Evolutionary conservation across 1,140 invertebrate species (phyloP).

Genomic region (Pseudomyrmex sp.): DNA sequence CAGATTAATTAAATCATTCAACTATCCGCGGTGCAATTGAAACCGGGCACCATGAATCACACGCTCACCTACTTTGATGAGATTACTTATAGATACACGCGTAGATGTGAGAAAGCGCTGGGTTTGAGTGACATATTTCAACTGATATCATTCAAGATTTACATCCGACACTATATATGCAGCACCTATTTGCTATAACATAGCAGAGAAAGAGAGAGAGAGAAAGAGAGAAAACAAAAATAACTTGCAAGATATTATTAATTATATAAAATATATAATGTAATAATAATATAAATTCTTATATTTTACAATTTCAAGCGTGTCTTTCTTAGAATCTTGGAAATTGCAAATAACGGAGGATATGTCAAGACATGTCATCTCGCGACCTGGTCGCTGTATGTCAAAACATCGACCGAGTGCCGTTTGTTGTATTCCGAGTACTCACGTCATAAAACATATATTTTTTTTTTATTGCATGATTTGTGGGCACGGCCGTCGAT

Average conservation of each 20-base stretch:
- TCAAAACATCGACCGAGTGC: constrained; percentile 34
- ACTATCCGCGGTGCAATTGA: constrained; percentile 24
- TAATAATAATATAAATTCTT: background rate
- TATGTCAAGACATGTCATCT: background rate
- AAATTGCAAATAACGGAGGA: background rate
- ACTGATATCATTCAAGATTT: constrained; percentile 24
- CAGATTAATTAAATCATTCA: constrained; percentile 52
- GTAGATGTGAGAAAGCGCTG: constrained; percentile 21
- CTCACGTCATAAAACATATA: constrained; percentile 66
- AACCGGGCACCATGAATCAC: constrained; percentile 36
- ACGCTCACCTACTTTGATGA: constrained; percentile 33
- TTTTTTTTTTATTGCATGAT: constrained; percentile 71
- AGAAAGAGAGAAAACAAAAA: too few relatives aligned
- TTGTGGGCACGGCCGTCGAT: constrained; percentile 63
- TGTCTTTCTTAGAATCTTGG: too few relatives aligned
- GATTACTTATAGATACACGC: constrained; percentile 27
- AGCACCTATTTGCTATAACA: background rate
- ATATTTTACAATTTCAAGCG: too few relatives aligned
- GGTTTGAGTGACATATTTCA: constrained; percentile 7
- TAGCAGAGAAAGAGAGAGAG: too few relatives aligned
- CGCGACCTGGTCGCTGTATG: background rate
- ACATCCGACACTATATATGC: constrained; percentile 14
- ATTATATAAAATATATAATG: too few relatives aligned
- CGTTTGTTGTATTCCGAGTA: constrained; percentile 46
- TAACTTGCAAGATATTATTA: too few relatives aligned